A percentile compares a stretch with the other conserved stretches of the same genome.
Conservation (phyloP, 1,140 invertebrate species). For the Sminthurides bifidus region DNA sequence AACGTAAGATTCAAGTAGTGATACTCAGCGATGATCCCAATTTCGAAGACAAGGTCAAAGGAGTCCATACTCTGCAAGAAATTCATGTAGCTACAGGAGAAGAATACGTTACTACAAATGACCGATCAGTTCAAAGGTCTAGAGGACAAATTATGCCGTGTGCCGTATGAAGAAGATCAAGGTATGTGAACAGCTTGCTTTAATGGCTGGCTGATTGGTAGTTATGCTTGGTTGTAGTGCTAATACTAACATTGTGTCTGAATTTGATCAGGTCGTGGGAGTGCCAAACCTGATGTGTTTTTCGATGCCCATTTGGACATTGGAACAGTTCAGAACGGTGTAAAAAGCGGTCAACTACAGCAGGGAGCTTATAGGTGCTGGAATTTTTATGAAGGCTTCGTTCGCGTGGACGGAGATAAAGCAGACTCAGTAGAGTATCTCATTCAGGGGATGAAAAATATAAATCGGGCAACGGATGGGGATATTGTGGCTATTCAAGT, state of each 20-base stretch:
- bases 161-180: conserved; percentile 29
- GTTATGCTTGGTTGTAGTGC: too few species aligned
- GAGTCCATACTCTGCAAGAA: conserved; percentile 38
- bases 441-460: conserved; percentile 70
- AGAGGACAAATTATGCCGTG: conserved; percentile 26
- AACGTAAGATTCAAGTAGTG: conserved; percentile 47
- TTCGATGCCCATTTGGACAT: conserved; percentile 78
- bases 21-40: conserved; percentile 76
- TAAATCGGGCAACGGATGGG: conserved; percentile 89
- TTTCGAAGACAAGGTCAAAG: conserved; percentile 58
- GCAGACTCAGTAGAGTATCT: conserved; percentile 49
- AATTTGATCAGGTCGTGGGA: neutral
- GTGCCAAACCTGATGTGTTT: conserved; percentile 8
- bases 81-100: conserved; percentile 7
- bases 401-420: conserved; percentile 63
- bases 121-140: conserved; percentile 18
- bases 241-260: too few species aligned
- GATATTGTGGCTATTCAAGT: conserved; percentile 88
- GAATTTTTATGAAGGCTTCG: conserved; percentile 89
- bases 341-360: conserved; percentile 61
- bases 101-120: conserved; percentile 21
- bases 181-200: conserved; percentile 7
- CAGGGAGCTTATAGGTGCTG: conserved; percentile 78
- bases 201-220: too few species aligned
- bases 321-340: conserved; percentile 58